phyloP scores from a whole-genome alignment of 2,113 vertebrate species.

The Sinocyclocheilus rhinocerous region DNA sequence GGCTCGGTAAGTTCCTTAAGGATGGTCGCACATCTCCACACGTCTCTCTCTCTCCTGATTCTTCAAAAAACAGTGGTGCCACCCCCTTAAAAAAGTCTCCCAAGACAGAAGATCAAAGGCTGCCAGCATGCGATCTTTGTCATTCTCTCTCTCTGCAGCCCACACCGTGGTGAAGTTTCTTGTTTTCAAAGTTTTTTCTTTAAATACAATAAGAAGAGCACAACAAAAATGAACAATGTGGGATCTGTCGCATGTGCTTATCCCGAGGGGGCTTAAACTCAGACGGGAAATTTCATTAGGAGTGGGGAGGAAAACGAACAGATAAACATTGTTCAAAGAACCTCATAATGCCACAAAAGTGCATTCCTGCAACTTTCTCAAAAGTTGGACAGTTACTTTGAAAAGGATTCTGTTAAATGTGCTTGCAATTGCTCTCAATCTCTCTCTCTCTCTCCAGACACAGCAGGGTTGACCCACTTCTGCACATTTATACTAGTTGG shows the following conservation, averaged over 20 bases:
- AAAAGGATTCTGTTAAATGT: slow-evolving; percentile 3
- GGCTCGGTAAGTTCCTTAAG: slow-evolving; percentile 66
- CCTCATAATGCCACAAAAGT: slow-evolving; percentile 41
- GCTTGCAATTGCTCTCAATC: slow-evolving; percentile 54
- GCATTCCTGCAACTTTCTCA: slow-evolving; percentile 35
- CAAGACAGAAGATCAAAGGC: slow-evolving; percentile 67
- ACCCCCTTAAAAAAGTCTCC: slow-evolving; percentile 46
- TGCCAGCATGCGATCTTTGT: slow-evolving; percentile 69
- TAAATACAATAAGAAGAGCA: slow-evolving; percentile 55
- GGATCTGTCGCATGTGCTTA: slow-evolving; percentile 63
- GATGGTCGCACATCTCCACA: slow-evolving; percentile 54
- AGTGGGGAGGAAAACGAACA: slow-evolving; percentile 59
- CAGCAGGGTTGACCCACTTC: slow-evolving; percentile 69
- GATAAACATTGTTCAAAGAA: slow-evolving; percentile 47
- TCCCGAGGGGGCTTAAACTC: slow-evolving; percentile 68
- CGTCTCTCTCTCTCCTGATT: slow-evolving; percentile 47
- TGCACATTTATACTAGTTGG: slow-evolving; percentile 52
- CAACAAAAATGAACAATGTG: slow-evolving; percentile 70
- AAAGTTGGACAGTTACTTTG: slow-evolving; percentile 28
- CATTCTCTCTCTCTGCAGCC: slow-evolving; percentile 62
- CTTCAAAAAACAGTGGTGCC: slow-evolving; percentile 57
- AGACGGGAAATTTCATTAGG: slow-evolving; percentile 67
- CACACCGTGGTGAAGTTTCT: slow-evolving; percentile 59
- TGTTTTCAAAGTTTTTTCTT: slow-evolving; percentile 52
- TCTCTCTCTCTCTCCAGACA: slow-evolving; percentile 47